A percentile compares a stretch with the other conserved stretches of the same genome.
Conservation (phyloP, 2,113 vertebrate species). For the Xiphophorus maculatus region DNA sequence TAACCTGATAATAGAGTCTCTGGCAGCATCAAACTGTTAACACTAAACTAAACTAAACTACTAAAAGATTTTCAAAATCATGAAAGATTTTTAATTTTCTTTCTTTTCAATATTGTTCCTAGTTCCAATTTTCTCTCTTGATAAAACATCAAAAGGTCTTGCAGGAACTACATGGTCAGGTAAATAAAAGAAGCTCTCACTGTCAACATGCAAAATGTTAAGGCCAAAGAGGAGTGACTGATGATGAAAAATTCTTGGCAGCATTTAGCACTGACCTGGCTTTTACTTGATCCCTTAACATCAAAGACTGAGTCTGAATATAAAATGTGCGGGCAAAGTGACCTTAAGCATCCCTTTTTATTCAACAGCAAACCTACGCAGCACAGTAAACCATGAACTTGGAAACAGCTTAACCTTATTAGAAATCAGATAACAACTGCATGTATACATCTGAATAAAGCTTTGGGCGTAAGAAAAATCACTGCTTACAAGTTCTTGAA, state of each 20-base stretch:
- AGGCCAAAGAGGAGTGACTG: constrained; percentile 30
- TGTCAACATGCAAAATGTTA: constrained; percentile 49
- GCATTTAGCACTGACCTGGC: constrained; percentile 12
- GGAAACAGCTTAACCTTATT: constrained; percentile 50
- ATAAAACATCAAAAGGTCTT: constrained; percentile 23
- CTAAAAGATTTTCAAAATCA: constrained; percentile 27
- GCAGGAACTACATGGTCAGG: constrained; percentile 25
- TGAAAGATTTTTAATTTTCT: constrained; percentile 11
- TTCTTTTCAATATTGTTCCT: constrained; percentile 8
- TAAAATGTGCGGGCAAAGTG: constrained; percentile 15
- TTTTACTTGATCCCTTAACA: constrained; percentile 38
- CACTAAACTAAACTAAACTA: background rate
- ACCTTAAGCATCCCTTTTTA: constrained; percentile 37
- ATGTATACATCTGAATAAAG: constrained; percentile 56
- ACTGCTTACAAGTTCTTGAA: constrained; percentile 62
- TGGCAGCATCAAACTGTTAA: constrained; percentile 30
- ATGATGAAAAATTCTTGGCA: constrained; percentile 28
- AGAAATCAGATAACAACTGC: constrained; percentile 48
- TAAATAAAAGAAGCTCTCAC: constrained; percentile 29
- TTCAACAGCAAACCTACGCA: constrained; percentile 36
- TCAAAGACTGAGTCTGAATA: constrained; percentile 18
- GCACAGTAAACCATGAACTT: constrained; percentile 50
- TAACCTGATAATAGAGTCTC: constrained; percentile 37
- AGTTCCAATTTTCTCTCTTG: constrained; percentile 33
- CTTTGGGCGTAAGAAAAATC: constrained; percentile 42